Base-by-base conservation (phyloP, 2,797 vertebrate genomes). In the Thunnus albacares region DNA sequence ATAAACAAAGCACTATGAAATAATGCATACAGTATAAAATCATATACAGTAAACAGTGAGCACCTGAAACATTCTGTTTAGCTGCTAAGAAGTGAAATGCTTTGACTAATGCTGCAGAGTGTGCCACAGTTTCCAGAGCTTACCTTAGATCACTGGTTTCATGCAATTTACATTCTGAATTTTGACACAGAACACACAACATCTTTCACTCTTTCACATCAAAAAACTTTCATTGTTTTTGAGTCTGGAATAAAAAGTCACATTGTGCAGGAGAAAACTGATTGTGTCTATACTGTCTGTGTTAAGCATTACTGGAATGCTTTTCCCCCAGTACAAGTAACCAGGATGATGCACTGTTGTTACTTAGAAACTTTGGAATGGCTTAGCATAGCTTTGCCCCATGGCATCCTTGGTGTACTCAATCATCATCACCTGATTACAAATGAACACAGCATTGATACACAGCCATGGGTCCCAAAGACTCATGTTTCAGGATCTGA, bases 401-500 rank as follows among this genome's bases (percentile, higher is more conserved):
- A 51, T 75, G 71, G 69, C 71, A 72, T 87, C 65, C 55, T 74
- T 67, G 30, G 56, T 55, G 43, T 49, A 45, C 62, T 89, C 79
- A 83, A 75, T 88, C 81, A 86, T 86, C 68, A 77, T 86, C 76
- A 67, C 77, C 81, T 78, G 77, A 81, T 91, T 86, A 90, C 86
- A 91, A 90, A 90, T 83, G 74, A 91, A 88, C 75, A 79, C 70
- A 87, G 63, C 59, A 78, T 38, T 80, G 81, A 88, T 84, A 77
- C 82, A 82, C 64, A 83, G 85, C 87, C 74, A 61, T 51, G 77
- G 85, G 77, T 90, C 74, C 74, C 55, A 71, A 71, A 89, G 78
- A 86, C 73, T 91, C 89, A 80, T 93, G 88, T 93, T 90, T 90
- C 89, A 86, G 80, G 63, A 89, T 92, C 84, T 88, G 86, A 91